Evolutionary conservation across 2,888 invertebrate genomes (phyloP).

Genomic region (Hypena proboscidalis): DNA sequence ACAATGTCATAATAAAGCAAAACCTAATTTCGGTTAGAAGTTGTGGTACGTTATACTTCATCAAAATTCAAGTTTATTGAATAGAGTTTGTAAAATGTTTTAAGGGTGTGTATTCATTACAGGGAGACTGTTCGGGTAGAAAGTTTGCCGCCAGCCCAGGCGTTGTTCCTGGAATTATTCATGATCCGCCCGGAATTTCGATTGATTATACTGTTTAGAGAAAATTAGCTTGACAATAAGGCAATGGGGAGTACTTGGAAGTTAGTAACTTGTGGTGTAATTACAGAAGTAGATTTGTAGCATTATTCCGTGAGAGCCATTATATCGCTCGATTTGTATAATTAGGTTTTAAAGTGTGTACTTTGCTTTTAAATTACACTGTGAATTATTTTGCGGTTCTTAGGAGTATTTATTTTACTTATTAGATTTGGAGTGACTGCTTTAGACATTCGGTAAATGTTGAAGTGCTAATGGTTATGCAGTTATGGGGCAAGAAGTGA

Average conservation of each 20-base stretch:
- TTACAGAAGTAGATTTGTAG: not conserved
- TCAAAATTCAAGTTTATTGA: slow-evolving; percentile 65
- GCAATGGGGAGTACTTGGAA: slow-evolving; percentile 9
- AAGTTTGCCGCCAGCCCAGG: slow-evolving; percentile 53
- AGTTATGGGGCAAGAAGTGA: too few species aligned
- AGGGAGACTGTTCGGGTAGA: slow-evolving; percentile 40
- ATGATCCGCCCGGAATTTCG: slow-evolving; percentile 66
- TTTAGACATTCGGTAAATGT: too few species aligned
- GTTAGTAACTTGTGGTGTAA: slow-evolving; percentile 1
- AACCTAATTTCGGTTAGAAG: slow-evolving; percentile 34
- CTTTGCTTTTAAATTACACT: too few species aligned
- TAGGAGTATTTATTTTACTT: too few species aligned
- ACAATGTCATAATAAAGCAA: slow-evolving; percentile 25
- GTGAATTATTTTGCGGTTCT: too few species aligned
- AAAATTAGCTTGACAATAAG: slow-evolving; percentile 53
- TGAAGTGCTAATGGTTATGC: too few species aligned
- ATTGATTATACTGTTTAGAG: slow-evolving; percentile 72
- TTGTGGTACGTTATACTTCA: slow-evolving; percentile 48
- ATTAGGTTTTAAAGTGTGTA: too few species aligned
- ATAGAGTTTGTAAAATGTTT: slow-evolving; percentile 58
- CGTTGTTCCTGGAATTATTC: slow-evolving; percentile 69
- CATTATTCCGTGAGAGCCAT: too few species aligned
- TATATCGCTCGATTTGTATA: too few species aligned
- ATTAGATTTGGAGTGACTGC: too few species aligned
- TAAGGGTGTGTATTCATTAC: slow-evolving; percentile 53